These are phyloP conservation scores for Latheticus oryzae DNA, from an alignment of 2,888 invertebrate species.

Conservation along the genomic window DNA sequence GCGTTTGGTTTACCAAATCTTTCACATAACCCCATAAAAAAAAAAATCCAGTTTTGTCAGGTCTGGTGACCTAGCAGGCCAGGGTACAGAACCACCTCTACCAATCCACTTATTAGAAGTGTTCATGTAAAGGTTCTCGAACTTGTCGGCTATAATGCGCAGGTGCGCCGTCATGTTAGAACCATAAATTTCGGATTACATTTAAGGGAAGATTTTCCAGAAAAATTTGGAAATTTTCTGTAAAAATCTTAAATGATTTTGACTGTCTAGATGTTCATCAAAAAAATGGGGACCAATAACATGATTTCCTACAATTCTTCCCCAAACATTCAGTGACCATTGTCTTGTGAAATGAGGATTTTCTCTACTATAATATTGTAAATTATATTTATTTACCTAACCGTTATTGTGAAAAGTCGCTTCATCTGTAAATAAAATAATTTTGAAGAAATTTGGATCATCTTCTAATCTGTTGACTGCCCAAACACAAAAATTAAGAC, in stretches of 20 bases:
- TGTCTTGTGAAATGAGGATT: neutral
- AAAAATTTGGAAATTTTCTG: neutral
- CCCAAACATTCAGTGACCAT: neutral
- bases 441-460: too few relatives aligned
- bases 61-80: slow-evolving; percentile 35
- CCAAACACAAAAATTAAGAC: too few relatives aligned
- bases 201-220: neutral
- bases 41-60: slow-evolving; percentile 34
- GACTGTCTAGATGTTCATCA: too few relatives aligned
- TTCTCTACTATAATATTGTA: slow-evolving; percentile 1
- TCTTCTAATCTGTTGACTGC: too few relatives aligned
- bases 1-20: neutral
- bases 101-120: slow-evolving; percentile 20
- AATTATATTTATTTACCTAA: neutral
- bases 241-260: too few relatives aligned
- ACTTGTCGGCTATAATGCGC: slow-evolving; percentile 23
- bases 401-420: slow-evolving; percentile 2
- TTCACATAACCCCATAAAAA: slow-evolving; percentile 27
- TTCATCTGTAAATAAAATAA: slow-evolving; percentile 7
- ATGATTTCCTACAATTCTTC: too few relatives aligned
- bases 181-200: slow-evolving; percentile 1
- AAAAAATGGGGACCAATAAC: too few relatives aligned
- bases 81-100: slow-evolving; percentile 26
- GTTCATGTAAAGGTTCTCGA: slow-evolving; percentile 14
- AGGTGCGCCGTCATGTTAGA: slow-evolving; percentile 35